phyloP scores from a whole-genome alignment of 2,113 vertebrate genomes.

The Illadopsis cleaveri region DNA sequence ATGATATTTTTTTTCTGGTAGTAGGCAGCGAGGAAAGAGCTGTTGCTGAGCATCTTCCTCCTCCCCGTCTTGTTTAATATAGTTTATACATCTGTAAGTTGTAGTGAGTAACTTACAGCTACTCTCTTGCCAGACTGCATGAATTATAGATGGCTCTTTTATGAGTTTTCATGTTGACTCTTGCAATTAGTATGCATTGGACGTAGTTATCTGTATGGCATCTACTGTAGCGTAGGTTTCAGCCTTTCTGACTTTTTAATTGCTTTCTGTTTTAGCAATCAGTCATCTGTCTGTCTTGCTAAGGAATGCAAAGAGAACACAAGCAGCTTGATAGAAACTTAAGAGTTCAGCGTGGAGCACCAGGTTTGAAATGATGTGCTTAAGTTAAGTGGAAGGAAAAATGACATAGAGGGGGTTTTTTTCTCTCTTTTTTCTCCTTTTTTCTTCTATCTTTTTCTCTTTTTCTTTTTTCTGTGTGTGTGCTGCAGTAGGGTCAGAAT shows the following conservation, averaged over 20 bases:
- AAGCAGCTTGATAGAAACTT: not conserved
- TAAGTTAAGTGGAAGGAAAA: not conserved
- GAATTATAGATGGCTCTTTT: slow-evolving; percentile 64
- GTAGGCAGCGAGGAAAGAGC: not conserved
- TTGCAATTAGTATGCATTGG: slow-evolving; percentile 35
- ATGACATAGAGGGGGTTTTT: not conserved
- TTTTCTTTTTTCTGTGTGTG: not conserved
- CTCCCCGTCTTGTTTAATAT: not conserved
- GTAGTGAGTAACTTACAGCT: not conserved
- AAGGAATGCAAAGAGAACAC: slow-evolving; percentile 1
- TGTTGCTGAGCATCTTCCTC: not conserved
- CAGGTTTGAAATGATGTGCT: not conserved
- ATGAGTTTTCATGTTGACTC: slow-evolving; percentile 31
- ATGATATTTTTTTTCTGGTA: not conserved
- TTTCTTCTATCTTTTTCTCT: too few species aligned
- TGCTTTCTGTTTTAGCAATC: slow-evolving; percentile 44
- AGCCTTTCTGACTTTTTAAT: slow-evolving; percentile 23
- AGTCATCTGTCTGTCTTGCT: slow-evolving; percentile 4
- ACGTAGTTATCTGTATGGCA: slow-evolving; percentile 22
- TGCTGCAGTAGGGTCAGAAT: not conserved
- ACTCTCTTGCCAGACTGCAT: slow-evolving; percentile 36
- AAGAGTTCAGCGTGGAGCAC: not conserved
- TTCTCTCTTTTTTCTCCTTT: not conserved
- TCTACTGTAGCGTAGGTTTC: slow-evolving; percentile 25
- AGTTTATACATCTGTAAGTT: slow-evolving; percentile 17